Evolutionary conservation across 2,797 vertebrate species (phyloP).

Genomic region (Eremophila alpestris): DNA sequence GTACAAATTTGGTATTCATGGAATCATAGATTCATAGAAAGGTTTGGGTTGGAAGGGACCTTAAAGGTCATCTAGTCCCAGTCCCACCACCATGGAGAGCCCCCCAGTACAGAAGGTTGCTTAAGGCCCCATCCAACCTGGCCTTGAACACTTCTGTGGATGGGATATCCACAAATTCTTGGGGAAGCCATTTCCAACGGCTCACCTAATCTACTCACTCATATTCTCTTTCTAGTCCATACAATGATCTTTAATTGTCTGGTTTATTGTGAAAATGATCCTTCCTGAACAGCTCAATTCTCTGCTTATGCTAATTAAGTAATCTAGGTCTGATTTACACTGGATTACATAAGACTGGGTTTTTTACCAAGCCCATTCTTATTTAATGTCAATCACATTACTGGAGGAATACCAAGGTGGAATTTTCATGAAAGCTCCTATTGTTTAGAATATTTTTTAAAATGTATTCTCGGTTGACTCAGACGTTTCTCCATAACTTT

Average conservation of each 20-base stretch:
- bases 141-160: not conserved
- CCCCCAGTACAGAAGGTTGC: not conserved
- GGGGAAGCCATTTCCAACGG: not conserved
- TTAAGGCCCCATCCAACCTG: not conserved
- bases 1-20: not conserved
- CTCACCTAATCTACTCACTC: not conserved
- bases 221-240: not conserved
- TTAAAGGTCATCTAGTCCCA: not conserved
- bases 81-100: fast-evolving
- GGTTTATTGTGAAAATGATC: not conserved
- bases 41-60: not conserved
- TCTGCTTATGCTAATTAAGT: not conserved
- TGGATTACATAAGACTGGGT: not conserved
- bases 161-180: not conserved
- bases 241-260: not conserved
- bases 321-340: not conserved
- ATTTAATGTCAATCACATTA: not conserved
- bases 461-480: not conserved
- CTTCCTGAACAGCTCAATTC: not conserved
- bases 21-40: not conserved
- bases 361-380: not conserved
- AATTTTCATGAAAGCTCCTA: not conserved
- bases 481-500: not conserved
- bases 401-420: not conserved
- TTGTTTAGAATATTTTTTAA: not conserved